Percentiles rank a stretch among this genome's conserved stretches.
phyloP scores from a whole-genome alignment of 2,888 invertebrate genomes.

The Hyppa rectilinea region DNA sequence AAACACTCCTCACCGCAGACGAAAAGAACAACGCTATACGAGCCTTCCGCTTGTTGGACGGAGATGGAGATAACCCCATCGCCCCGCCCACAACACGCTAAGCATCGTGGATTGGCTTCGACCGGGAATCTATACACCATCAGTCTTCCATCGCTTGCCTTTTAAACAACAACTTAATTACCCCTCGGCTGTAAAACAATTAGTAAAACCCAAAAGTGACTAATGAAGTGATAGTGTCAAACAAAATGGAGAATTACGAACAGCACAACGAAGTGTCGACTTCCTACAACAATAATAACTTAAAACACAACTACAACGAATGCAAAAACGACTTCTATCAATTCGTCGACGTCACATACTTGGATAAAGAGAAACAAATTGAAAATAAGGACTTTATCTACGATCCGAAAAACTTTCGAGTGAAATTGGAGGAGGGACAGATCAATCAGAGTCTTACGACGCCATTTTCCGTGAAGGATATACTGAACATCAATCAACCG shows the following conservation, averaged over 20 bases:
- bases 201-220: constrained; percentile 73
- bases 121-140: constrained; percentile 80
- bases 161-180: constrained; percentile 83
- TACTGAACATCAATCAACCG: constrained; percentile 82
- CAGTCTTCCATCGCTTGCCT: constrained; percentile 86
- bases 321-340: constrained; percentile 79
- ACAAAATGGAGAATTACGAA: constrained; percentile 83
- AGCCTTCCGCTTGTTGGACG: constrained; percentile 54
- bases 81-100: constrained; percentile 81
- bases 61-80: constrained; percentile 68
- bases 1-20: constrained; percentile 74
- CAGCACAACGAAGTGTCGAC: constrained; percentile 85
- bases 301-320: constrained; percentile 81
- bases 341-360: constrained; percentile 71
- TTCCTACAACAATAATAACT: constrained; percentile 80
- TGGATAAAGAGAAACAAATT: constrained; percentile 72
- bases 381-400: constrained; percentile 68
- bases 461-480: constrained; percentile 87
- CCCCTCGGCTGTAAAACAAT: constrained; percentile 69
- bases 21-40: constrained; percentile 69
- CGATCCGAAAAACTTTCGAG: constrained; percentile 73
- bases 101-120: constrained; percentile 84
- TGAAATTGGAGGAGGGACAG: constrained; percentile 77
- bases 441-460: constrained; percentile 75
- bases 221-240: constrained; percentile 72